Base-by-base conservation (phyloP, 1,140 invertebrate species). In the Pseudomyrmex concolor region DNA sequence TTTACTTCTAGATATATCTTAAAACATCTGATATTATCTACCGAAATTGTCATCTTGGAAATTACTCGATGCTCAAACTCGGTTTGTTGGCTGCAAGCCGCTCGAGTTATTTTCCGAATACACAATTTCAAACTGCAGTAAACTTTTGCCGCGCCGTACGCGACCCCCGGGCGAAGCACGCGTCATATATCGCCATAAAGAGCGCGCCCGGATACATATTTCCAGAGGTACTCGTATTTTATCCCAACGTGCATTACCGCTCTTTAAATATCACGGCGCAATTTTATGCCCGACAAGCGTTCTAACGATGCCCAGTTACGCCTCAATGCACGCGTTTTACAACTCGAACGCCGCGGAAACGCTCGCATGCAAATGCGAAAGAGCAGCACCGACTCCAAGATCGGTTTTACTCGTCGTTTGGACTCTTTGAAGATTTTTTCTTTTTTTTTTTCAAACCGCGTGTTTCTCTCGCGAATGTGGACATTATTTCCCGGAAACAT, bases 181-280 rank as follows among this genome's bases (percentile, higher is more conserved):
- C 43, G 51, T 78, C 76, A 78, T 78, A 78, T 80, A 80, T 80
- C 74, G 74, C 74, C 13, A 77, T 77, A 70, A 71, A 70, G 76
- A 80, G 66, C 43, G 51, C 43, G 51, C 54, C 5, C 54, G 63
- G 64, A 78, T 78, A 78, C 64, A 59, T 68, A 77, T 59, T 78
- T 78, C 64, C 54, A 59, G 64, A 64, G 51, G 66, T 22, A 70
- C 66, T 80, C 66, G 76, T 71, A 71, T 80, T 80, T 80, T 80
- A 80, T 80, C 71, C 66, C 76, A 55, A 71, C 66, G 54, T 80
- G 43, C 76, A 71, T 80, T 80, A 80, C 54, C 54, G 76, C 54
- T 80, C 76, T 80, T 80, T 80, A 80, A 80, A 80, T 80, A 80
- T 80, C 76, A 80, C 76, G 66, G 45, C 12, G 55, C 66, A 71